A percentile compares a stretch with the other conserved stretches of the same genome.
Conservation (phyloP, 2,888 invertebrate genomes). For the Macaria notata region DNA sequence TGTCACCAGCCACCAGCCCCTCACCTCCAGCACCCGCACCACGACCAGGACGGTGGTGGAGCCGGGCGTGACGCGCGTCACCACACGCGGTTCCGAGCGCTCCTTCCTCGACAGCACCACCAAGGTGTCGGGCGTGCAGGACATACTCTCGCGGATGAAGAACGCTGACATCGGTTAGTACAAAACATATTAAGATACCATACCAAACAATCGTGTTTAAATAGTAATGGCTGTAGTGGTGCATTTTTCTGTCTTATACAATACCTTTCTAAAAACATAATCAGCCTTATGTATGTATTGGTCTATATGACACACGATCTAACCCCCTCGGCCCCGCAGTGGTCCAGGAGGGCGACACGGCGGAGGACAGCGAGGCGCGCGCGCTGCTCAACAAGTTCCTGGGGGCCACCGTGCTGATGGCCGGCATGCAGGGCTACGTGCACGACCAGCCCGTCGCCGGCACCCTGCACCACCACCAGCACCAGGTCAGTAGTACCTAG, state of each 20-base stretch:
- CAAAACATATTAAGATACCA: too few species aligned
- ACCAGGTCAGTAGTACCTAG: constrained; percentile 51
- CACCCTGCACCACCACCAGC: constrained; percentile 23
- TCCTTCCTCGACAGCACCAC: constrained; percentile 88
- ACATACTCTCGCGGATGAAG: constrained; percentile 89
- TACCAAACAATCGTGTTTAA: too few species aligned
- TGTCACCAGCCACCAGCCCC: constrained; percentile 16
- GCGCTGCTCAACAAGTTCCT: constrained; percentile 91
- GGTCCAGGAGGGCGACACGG: constrained; percentile 84
- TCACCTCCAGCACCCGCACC: constrained; percentile 3
- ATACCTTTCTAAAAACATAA: too few species aligned
- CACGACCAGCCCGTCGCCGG: constrained; percentile 55
- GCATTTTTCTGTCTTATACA: too few species aligned
- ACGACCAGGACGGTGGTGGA: constrained; percentile 14
- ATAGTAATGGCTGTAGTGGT: too few species aligned
- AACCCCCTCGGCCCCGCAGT: constrained; percentile 60
- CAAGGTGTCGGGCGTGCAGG: constrained; percentile 88
- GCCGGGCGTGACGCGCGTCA: constrained; percentile 21
- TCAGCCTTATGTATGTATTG: too few species aligned
- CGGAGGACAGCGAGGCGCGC: constrained; percentile 87
- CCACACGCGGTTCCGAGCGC: constrained; percentile 34
- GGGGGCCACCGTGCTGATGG: constrained; percentile 90
- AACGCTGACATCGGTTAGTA: constrained; percentile 86
- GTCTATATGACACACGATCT: too few species aligned
- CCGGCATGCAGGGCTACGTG: constrained; percentile 86